Percentiles rank a stretch among this genome's conserved stretches.
phyloP scores from a whole-genome alignment of 2,113 vertebrate species.

The Chionodraco myersi region DNA sequence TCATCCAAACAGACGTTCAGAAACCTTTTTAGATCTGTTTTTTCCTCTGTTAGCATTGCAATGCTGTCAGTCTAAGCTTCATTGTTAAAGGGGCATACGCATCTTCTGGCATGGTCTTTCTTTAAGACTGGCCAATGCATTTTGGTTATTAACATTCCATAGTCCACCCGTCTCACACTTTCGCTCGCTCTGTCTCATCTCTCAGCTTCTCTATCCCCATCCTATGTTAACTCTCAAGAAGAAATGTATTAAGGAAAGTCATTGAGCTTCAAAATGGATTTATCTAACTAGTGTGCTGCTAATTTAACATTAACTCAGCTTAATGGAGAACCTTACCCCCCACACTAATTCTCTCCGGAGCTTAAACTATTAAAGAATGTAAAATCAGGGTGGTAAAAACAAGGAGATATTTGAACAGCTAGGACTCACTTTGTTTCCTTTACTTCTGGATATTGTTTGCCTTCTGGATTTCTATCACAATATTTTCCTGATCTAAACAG shows the following conservation, averaged over 20 bases:
- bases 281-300: slow-evolving; percentile 45
- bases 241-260: slow-evolving; percentile 2
- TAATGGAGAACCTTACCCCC: background rate
- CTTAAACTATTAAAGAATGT: slow-evolving; percentile 40
- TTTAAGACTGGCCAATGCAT: slow-evolving; percentile 30
- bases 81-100: slow-evolving; percentile 32
- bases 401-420: slow-evolving; percentile 85
- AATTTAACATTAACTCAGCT: slow-evolving; percentile 9
- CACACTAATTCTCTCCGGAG: background rate
- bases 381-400: slow-evolving; percentile 51
- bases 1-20: slow-evolving; percentile 75
- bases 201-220: slow-evolving; percentile 7
- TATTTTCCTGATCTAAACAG: slow-evolving; percentile 79
- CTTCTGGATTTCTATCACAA: slow-evolving; percentile 86
- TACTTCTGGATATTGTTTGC: slow-evolving; percentile 92
- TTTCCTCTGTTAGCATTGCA: slow-evolving; percentile 67
- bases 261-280: slow-evolving; percentile 29
- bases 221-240: background rate
- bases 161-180: slow-evolving; percentile 27
- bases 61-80: slow-evolving; percentile 74
- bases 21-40: slow-evolving; percentile 68
- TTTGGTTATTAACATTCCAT: slow-evolving; percentile 83
- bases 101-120: slow-evolving; percentile 39
- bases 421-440: slow-evolving; percentile 91
- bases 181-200: slow-evolving; percentile 42